Evolutionary conservation across 2,888 invertebrate species (phyloP).

Genomic region (Rhamphomyia laevipes): DNA sequence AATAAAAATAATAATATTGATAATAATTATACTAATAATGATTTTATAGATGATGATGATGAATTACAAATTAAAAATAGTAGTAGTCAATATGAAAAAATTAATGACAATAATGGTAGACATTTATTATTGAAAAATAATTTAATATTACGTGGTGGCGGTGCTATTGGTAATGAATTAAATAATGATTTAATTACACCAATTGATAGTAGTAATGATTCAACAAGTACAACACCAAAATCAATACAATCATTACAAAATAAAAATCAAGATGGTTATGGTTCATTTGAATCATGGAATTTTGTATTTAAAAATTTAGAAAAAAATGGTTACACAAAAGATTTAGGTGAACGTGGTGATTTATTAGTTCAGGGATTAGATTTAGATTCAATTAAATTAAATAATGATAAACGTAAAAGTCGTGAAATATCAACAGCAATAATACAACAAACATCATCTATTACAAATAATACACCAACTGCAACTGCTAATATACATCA

Average conservation of each 20-base stretch:
- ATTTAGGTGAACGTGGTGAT: constrained; percentile 54
- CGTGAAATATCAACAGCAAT: background rate
- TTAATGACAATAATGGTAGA: no score
- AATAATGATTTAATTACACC: background rate
- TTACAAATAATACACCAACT: constrained; percentile 8
- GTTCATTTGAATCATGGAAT: constrained; percentile 65
- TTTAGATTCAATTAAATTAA: constrained; percentile 28
- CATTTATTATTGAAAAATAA: no score
- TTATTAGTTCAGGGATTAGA: constrained; percentile 39
- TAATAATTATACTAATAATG: background rate
- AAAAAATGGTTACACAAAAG: constrained; percentile 56
- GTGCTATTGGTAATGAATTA: background rate
- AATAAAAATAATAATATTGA: constrained; percentile 10
- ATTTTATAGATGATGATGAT: no score
- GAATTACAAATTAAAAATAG: no score
- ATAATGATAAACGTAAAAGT: background rate
- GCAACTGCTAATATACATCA: constrained; percentile 2
- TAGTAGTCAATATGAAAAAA: no score
- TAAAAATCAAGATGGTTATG: constrained; percentile 52
- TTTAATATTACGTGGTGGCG: no score
- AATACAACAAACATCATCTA: constrained; percentile 8
- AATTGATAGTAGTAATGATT: background rate
- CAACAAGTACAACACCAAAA: background rate
- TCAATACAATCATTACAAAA: constrained; percentile 13
- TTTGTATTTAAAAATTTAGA: constrained; percentile 68